Percentiles rank a stretch among this genome's conserved stretches.
Evolutionary conservation across 2,113 vertebrate genomes (phyloP).

Genomic region (Cephalopholis sonnerati): DNA sequence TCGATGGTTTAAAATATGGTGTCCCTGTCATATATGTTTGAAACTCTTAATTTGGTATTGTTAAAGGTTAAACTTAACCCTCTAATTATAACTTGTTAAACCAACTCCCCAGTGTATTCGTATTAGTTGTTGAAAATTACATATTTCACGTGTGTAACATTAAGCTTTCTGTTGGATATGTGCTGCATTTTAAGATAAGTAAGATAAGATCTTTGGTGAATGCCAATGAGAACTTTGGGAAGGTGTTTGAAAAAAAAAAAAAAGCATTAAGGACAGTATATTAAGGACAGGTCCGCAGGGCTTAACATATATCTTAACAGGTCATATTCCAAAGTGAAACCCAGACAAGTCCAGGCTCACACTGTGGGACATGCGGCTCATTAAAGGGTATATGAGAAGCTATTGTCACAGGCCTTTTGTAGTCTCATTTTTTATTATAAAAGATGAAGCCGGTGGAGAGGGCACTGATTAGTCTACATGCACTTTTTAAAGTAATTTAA

Average conservation of each 20-base stretch:
- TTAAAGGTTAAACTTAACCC: background rate
- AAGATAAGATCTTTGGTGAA: background rate
- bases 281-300: background rate
- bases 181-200: background rate
- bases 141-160: background rate
- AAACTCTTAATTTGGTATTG: background rate
- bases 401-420: background rate
- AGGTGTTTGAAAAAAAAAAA: background rate
- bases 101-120: background rate
- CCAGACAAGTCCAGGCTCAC: background rate
- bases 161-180: background rate
- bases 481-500: background rate
- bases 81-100: background rate
- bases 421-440: slow-evolving; percentile 1
- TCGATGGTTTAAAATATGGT: background rate
- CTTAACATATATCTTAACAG: background rate
- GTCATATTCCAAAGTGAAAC: background rate
- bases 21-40: too few species aligned
- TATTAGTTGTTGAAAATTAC: background rate
- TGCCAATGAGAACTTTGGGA: too few species aligned
- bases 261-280: too few species aligned
- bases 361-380: background rate
- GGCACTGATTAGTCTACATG: background rate
- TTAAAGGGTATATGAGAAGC: slow-evolving; percentile 16
- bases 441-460: background rate